Evolutionary conservation across 2,797 vertebrate genomes (phyloP), one percentile per base, ranked within the genome.

Genomic region (Manis javanica): DNA sequence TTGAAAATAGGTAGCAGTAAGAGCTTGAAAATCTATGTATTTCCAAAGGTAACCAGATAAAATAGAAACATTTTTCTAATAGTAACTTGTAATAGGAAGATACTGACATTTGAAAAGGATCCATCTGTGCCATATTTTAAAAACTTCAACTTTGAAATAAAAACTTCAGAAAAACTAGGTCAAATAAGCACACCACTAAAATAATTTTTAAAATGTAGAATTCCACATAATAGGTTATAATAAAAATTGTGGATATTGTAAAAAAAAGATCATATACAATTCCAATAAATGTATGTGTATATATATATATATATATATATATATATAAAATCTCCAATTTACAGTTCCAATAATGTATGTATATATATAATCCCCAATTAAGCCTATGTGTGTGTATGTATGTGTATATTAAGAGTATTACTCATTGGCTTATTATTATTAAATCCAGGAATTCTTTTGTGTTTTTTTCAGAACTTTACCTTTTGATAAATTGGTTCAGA

Each of bases 401-500:
- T 57, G 31, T 4, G 59, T 1, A 18, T 10, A 81, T 42, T 46
- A 90, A 64, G 34, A 31, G 69, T 74, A 75, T 94, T 69, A 63
- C 21, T 68, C 29, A 34, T 91, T 91, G 12, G 19, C 79, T 16
- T 79, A 23, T 94, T 91, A 7, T 92, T 87, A 88, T 96, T 96
- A 74, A 82, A 15, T 57, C 49, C 87, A 86, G 94, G 72, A 63
- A 95, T 96, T 94, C 59, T 96, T 90, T 90, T 94, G 18, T 97
- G 95, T 98, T 0, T 95, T 19, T 98, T 98, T 97, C 98, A 99
- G 99, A 99, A 99, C 99, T 59, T 98, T 99, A 94, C 99, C 99
- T 23, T 99, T 99, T 98, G 98, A 98, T 77, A 98, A 98, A 23
- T 99, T 99, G 98, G 98, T 99, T 72, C 99, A 72, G 97, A 99